Evolutionary conservation across 1,140 invertebrate genomes (phyloP).

Genomic region (Eurosta solidaginis): DNA sequence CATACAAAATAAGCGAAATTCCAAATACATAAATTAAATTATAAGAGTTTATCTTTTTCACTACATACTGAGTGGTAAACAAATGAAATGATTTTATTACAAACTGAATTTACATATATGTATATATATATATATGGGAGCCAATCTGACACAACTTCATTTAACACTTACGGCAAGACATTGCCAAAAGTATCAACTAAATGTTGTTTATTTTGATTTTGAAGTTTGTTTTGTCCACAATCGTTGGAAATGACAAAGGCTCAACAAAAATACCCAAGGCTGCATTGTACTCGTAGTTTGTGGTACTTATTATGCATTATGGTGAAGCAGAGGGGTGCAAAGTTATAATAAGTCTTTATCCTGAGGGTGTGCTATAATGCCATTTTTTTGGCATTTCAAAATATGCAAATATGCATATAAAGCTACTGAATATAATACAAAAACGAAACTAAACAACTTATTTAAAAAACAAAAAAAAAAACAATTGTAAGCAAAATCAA

Average conservation of each 20-base stretch:
- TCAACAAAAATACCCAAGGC: no score
- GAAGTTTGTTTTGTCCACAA: neutral
- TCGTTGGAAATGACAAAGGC: no score
- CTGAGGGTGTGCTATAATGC: neutral
- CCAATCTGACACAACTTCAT: neutral
- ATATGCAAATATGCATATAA: constrained; percentile 21
- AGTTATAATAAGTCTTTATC: neutral
- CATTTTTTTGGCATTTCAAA: constrained; percentile 12
- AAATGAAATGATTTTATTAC: neutral
- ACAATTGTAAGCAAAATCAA: no score
- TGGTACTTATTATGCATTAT: neutral
- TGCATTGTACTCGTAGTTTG: no score
- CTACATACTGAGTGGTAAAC: neutral
- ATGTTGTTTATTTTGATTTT: neutral
- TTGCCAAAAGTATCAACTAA: neutral
- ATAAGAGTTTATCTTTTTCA: neutral
- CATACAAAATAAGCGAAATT: constrained; percentile 25
- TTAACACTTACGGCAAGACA: neutral
- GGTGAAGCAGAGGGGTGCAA: neutral
- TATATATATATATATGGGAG: no score
- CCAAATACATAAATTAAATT: neutral
- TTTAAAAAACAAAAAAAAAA: neutral
- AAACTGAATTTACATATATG: no score
- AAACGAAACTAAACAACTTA: neutral
- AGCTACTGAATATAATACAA: neutral